phyloP scores from a whole-genome alignment of 1,140 invertebrate species.

The Radopholus similis region DNA sequence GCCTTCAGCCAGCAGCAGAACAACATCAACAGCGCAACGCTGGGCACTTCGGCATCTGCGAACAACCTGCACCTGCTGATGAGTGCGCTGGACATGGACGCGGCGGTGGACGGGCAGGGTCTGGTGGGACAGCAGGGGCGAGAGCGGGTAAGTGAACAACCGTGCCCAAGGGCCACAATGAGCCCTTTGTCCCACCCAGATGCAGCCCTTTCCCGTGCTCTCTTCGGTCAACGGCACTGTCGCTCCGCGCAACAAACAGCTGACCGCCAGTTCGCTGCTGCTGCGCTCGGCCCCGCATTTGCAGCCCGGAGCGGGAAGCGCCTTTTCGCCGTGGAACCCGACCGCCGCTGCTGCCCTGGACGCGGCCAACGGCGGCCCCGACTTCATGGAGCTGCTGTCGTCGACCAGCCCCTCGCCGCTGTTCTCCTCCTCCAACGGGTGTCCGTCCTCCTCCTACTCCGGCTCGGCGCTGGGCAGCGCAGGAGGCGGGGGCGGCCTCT shows the following conservation, averaged over 20 bases:
- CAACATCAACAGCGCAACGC: background rate
- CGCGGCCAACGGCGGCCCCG: background rate
- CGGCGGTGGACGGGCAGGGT: background rate
- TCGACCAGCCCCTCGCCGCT: conserved; percentile 9
- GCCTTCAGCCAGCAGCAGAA: background rate
- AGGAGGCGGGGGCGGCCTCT: conserved; percentile 17
- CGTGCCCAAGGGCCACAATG: background rate
- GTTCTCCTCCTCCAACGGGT: background rate
- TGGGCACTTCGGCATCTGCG: conserved; percentile 1
- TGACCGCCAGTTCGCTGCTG: background rate
- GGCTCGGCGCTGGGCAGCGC: background rate
- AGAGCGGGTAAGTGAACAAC: background rate
- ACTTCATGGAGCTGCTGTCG: background rate
- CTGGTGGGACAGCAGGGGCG: background rate
- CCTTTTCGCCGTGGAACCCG: conserved; percentile 4
- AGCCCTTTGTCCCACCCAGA: background rate
- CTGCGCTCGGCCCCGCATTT: background rate
- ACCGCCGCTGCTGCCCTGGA: background rate
- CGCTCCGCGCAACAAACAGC: too few relatives aligned
- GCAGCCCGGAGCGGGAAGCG: background rate
- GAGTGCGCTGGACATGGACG: conserved; percentile 9
- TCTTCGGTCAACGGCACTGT: too few relatives aligned
- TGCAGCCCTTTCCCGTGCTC: too few relatives aligned
- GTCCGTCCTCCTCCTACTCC: background rate
- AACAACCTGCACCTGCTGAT: conserved; percentile 13